phyloP scores from a whole-genome alignment of 2,888 invertebrate species.

The Pachycephus smyrnensis region DNA sequence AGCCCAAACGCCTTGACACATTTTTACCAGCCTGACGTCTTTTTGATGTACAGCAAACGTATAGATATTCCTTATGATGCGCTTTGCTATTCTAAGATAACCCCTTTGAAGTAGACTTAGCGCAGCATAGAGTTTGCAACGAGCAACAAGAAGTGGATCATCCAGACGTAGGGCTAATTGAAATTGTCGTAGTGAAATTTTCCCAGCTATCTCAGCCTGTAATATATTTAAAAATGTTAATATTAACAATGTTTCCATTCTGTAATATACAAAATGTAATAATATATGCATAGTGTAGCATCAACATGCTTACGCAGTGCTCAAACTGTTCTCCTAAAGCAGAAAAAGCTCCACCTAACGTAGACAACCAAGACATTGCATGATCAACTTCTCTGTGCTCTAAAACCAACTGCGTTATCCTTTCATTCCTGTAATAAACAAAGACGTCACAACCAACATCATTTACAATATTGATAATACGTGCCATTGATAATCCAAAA shows the following conservation, averaged over 20 bases:
- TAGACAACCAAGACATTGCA: constrained; percentile 94
- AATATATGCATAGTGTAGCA: background rate
- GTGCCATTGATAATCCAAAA: constrained; percentile 80
- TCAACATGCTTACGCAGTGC: constrained; percentile 75
- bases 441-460: constrained; percentile 7
- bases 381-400: constrained; percentile 83
- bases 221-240: constrained; percentile 32
- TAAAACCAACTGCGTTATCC: constrained; percentile 68
- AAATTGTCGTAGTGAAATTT: constrained; percentile 87
- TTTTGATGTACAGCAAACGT: constrained; percentile 65
- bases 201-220: constrained; percentile 89
- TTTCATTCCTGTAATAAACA: constrained; percentile 68
- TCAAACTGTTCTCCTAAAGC: constrained; percentile 90
- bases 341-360: constrained; percentile 96
- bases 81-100: constrained; percentile 73
- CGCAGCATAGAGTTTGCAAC: constrained; percentile 89
- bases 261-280: background rate
- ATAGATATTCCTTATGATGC: constrained; percentile 73
- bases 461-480: constrained; percentile 35
- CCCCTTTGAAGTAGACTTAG: constrained; percentile 90
- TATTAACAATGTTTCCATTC: constrained; percentile 8
- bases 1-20: constrained; percentile 91
- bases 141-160: constrained; percentile 83
- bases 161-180: constrained; percentile 83
- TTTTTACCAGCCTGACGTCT: constrained; percentile 78